phyloP scores from a whole-genome alignment of 2,797 vertebrate species.

The Selene dorsalis region DNA sequence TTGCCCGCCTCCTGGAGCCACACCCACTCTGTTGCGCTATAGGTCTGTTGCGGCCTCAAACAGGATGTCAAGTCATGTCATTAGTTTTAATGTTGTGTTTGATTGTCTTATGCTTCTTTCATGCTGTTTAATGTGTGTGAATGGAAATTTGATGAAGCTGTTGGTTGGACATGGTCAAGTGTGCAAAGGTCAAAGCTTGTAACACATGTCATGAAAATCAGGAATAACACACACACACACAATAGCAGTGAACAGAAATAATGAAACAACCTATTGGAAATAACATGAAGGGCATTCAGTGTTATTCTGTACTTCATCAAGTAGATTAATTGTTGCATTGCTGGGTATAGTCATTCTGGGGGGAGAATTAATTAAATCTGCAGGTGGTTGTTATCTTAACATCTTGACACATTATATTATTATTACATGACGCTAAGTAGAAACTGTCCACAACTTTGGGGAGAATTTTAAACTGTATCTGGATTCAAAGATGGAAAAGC shows the following conservation, averaged over 20 bases:
- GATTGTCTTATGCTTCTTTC: no score
- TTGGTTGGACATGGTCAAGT: constrained; percentile 1
- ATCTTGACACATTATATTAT: constrained; percentile 45
- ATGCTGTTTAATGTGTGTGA: no score
- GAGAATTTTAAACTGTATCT: constrained; percentile 27
- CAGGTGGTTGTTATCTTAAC: constrained; percentile 58
- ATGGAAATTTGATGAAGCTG: constrained; percentile 9
- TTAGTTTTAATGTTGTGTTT: no score
- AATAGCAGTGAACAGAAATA: background rate
- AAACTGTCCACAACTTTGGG: constrained; percentile 52
- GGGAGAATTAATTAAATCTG: constrained; percentile 67
- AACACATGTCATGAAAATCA: constrained; percentile 8
- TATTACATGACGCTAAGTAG: constrained; percentile 46
- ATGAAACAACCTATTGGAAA: constrained; percentile 1
- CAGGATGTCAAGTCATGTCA: no score
- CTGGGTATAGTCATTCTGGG: constrained; percentile 41
- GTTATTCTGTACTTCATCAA: constrained; percentile 22
- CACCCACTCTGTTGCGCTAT: no score
- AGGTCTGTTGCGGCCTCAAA: no score
- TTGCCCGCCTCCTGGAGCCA: no score
- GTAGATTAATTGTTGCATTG: constrained; percentile 49
- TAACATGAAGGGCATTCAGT: constrained; percentile 17
- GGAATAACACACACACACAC: no score
- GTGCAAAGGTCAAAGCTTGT: constrained; percentile 29
- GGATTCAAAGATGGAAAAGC: background rate